Conservation (phyloP, 2,888 invertebrate genomes). For the Philereme vetulata region DNA sequence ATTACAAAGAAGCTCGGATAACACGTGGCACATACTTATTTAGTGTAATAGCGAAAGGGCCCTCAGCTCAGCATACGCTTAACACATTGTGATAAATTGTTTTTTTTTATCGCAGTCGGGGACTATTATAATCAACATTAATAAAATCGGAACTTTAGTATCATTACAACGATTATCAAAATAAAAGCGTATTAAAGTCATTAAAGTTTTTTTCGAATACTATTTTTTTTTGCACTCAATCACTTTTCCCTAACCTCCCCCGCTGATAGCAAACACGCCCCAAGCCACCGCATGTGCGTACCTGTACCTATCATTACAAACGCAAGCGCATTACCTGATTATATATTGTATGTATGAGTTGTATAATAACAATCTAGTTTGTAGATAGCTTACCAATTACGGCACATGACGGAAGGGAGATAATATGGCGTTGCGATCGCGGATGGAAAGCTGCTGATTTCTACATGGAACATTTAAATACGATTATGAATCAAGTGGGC, state of each 20-base stretch:
- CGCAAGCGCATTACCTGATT: slow-evolving; percentile 75
- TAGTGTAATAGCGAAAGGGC: too few species aligned
- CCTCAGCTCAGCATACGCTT: too few species aligned
- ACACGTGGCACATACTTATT: too few species aligned
- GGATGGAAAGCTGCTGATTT: slow-evolving; percentile 39
- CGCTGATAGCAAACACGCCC: slow-evolving; percentile 56
- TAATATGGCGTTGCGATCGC: slow-evolving; percentile 36
- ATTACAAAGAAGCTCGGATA: too few species aligned
- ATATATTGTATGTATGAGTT: slow-evolving; percentile 68
- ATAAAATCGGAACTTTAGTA: too few species aligned
- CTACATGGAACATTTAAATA: slow-evolving; percentile 36
- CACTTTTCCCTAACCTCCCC: slow-evolving; percentile 43
- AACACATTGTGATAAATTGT: too few species aligned
- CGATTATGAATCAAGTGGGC: slow-evolving; percentile 28
- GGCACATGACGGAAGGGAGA: slow-evolving; percentile 40
- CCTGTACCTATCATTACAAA: slow-evolving; percentile 69
- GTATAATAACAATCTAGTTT: slow-evolving; percentile 47
- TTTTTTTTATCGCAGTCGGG: too few species aligned
- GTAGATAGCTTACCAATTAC: slow-evolving; percentile 40
- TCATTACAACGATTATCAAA: not conserved
- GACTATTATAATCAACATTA: too few species aligned
- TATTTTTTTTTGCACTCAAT: not conserved
- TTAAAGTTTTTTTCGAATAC: too few species aligned
- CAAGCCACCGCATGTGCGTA: slow-evolving; percentile 62
- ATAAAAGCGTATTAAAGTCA: too few species aligned